Conservation (phyloP, 2,888 invertebrate species). For the Limnephilus lunatus region DNA sequence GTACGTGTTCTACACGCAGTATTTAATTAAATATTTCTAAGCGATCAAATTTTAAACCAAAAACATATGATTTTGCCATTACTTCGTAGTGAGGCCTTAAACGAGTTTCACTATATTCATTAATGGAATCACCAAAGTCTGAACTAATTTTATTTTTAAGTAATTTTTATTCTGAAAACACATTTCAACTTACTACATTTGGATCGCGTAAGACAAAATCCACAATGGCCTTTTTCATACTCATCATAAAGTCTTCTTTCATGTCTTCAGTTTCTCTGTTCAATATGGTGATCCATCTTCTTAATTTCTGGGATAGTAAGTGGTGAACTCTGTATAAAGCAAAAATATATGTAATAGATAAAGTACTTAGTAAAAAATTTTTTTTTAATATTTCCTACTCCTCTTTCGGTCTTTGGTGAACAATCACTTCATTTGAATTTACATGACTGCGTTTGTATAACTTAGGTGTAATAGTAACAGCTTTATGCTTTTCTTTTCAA, state of each 20-base stretch:
- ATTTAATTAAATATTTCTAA: too few species aligned
- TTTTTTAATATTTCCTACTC: neutral
- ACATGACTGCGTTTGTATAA: neutral
- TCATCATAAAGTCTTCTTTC: constrained; percentile 90
- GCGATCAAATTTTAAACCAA: too few species aligned
- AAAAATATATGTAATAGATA: neutral
- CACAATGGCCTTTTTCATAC: constrained; percentile 93
- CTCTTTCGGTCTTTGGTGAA: neutral
- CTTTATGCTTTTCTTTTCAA: too few species aligned
- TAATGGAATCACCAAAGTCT: neutral
- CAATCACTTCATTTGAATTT: neutral
- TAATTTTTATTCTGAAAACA: neutral
- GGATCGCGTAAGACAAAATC: constrained; percentile 94
- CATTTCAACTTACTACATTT: constrained; percentile 70
- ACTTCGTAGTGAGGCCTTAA: too few species aligned
- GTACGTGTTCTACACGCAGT: too few species aligned
- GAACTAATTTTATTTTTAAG: neutral
- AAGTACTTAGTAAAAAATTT: too few species aligned
- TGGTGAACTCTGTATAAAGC: constrained; percentile 77
- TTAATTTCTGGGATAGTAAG: constrained; percentile 80
- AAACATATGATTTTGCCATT: too few species aligned
- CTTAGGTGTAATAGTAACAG: too few species aligned
- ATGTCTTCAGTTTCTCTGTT: constrained; percentile 85
- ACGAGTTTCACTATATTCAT: too few species aligned
- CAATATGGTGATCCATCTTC: constrained; percentile 80